These are phyloP conservation scores for Trinorchestia longiramus DNA, from an alignment of 1,140 invertebrate species.

Conservation along the genomic window DNA sequence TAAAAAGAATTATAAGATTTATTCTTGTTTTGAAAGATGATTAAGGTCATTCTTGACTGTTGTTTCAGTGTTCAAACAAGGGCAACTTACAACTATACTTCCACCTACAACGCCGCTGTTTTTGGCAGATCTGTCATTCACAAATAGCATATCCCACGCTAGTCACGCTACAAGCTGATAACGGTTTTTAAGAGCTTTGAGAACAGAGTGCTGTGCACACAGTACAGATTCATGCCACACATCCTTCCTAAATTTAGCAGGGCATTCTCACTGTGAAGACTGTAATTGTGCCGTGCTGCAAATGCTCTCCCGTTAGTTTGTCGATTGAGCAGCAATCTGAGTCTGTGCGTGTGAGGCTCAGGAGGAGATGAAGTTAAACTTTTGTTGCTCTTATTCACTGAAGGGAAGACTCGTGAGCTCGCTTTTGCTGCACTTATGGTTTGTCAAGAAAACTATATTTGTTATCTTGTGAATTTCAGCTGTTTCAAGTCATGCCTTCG, in stretches of 20 bases:
- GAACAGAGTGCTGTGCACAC: background rate
- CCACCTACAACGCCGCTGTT: too few relatives aligned
- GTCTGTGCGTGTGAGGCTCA: too few relatives aligned
- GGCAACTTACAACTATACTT: too few relatives aligned
- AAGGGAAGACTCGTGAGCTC: background rate
- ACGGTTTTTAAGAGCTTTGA: background rate
- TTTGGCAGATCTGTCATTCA: background rate
- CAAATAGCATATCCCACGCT: background rate
- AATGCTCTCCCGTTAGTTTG: background rate
- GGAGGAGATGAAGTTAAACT: background rate
- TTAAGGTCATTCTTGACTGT: too few relatives aligned
- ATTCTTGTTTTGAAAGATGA: too few relatives aligned
- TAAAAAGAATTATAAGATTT: too few relatives aligned
- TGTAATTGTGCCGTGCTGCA: background rate
- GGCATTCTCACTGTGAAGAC: background rate
- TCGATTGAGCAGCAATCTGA: background rate
- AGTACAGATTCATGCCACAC: background rate
- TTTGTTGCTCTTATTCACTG: background rate
- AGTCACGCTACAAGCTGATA: background rate
- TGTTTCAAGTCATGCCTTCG: too few relatives aligned
- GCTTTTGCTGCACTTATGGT: background rate
- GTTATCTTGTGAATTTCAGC: too few relatives aligned
- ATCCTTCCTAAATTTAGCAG: background rate
- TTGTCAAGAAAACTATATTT: background rate
- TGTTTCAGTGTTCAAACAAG: too few relatives aligned